A percentile compares a stretch with the other conserved stretches of the same genome.
These are phyloP conservation scores for Eudemis profundana DNA, from an alignment of 2,888 invertebrate genomes.

Conservation along the genomic window DNA sequence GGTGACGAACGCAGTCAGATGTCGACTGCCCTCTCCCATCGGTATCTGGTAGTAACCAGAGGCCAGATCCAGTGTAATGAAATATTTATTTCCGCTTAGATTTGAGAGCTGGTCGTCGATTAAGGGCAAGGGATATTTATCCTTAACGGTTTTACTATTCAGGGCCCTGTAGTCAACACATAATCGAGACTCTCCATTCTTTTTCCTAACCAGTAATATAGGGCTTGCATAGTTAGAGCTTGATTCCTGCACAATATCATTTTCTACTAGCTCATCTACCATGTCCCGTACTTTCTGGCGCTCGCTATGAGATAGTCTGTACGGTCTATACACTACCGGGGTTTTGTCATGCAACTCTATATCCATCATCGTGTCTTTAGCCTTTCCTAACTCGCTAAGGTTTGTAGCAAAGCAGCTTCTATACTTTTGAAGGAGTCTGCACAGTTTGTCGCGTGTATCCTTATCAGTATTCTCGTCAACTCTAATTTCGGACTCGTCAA, in stretches of 20 bases:
- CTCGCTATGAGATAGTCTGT: constrained; percentile 19
- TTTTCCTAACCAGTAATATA: constrained; percentile 52
- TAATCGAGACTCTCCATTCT: constrained; percentile 46
- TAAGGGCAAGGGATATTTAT: too few relatives aligned
- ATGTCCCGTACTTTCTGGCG: too few relatives aligned
- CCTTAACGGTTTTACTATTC: too few relatives aligned
- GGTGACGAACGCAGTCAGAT: too few relatives aligned
- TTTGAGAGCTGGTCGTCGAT: too few relatives aligned
- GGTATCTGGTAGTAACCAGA: too few relatives aligned
- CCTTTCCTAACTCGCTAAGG: constrained; percentile 18
- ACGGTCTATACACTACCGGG: too few relatives aligned
- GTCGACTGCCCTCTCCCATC: too few relatives aligned
- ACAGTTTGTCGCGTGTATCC: background rate
- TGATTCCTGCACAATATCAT: constrained; percentile 34
- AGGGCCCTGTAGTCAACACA: constrained; percentile 52
- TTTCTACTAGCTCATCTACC: constrained; percentile 27
- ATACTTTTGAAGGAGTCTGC: constrained; percentile 1
- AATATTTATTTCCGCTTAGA: too few relatives aligned
- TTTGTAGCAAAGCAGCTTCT: constrained; percentile 7
- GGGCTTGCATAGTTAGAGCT: constrained; percentile 53
- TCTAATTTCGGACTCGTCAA: background rate
- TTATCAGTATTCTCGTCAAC: background rate
- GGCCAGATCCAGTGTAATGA: too few relatives aligned
- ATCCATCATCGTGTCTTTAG: constrained; percentile 4
- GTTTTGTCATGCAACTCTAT: constrained; percentile 23